Base-by-base conservation (phyloP, 1,140 invertebrate species). In the Panagrolaimus sp. region DNA sequence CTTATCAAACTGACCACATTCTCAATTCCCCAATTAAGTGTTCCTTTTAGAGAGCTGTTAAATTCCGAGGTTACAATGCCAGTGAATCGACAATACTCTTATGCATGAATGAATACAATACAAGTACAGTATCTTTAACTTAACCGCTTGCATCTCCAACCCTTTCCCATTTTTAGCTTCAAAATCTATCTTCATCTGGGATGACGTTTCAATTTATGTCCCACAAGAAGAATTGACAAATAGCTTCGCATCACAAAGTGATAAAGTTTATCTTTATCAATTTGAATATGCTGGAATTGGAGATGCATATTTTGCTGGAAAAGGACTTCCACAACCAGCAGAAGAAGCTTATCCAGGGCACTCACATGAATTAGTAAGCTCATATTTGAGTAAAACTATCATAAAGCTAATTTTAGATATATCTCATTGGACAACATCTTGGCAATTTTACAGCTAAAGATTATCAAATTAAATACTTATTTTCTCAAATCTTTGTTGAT, bases 401-500 rank as follows among this genome's bases (percentile, higher is more conserved):
- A 24, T n/a, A 12, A 24, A 58, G n/a, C n/a, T n/a, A n/a, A n/a
- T 5, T 58, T 21, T 58, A 58, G 52, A 64, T 64, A 5, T 64
- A 64, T 14, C n/a, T 64, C 12, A 43, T 64, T 26, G 63, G 63
- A 32, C 28, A 43, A 43, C 63, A 64, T 64, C 28, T 43, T 5
- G 63, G 63, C 17, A 64, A 32, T 17, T 64, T 64, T 28, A 43
- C 63, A 24, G 28, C 24, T n/a, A 64, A 64, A 14, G 63, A 64
- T 64, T 64, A 64, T 14, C 15, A 43, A 9, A 64, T 64, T 43
- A 17, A 64, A 43, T 32, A 38, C 2, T 12, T 43, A 1, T 64
- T 7, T 43, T 24, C 17, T 17, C 28, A 64, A 17, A 43, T 64
- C 17, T 43, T 64, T 43, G 38, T 43, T 32, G 38, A 64, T 43